Percentiles rank a stretch among this genome's conserved stretches.
phyloP scores from a whole-genome alignment of 2,113 vertebrate genomes.

The Notothenia rossii region DNA sequence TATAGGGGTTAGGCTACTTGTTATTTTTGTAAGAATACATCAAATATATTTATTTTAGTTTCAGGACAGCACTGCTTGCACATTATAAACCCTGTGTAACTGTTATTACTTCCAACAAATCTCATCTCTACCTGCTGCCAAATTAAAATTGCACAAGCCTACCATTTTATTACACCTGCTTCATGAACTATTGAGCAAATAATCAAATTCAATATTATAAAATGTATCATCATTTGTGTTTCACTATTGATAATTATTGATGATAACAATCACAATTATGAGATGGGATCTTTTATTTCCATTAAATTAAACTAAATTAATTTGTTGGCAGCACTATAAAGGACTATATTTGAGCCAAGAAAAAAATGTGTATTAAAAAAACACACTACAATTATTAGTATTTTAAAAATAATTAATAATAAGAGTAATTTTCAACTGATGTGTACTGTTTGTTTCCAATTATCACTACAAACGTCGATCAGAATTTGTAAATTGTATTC shows the following conservation, averaged over 20 bases:
- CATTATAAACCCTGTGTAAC: neutral
- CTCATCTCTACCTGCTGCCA: conserved; percentile 4
- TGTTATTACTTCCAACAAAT: conserved; percentile 18
- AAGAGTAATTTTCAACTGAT: neutral
- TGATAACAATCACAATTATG: neutral
- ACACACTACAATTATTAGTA: neutral
- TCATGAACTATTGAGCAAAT: neutral
- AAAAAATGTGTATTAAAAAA: too few species aligned
- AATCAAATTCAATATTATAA: neutral
- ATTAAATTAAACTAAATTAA: neutral
- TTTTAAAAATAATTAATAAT: neutral
- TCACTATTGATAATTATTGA: neutral
- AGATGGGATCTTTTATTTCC: neutral
- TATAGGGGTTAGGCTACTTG: neutral
- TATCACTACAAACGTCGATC: neutral
- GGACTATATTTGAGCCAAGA: neutral
- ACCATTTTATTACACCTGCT: neutral
- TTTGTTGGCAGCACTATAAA: neutral
- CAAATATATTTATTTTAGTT: neutral
- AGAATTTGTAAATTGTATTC: neutral
- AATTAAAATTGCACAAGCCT: conserved; percentile 5
- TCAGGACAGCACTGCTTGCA: neutral
- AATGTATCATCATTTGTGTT: neutral
- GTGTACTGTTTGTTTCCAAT: neutral
- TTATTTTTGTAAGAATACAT: neutral